Conservation (phyloP, 1,140 invertebrate genomes). For the Trinorchestia longiramus region DNA sequence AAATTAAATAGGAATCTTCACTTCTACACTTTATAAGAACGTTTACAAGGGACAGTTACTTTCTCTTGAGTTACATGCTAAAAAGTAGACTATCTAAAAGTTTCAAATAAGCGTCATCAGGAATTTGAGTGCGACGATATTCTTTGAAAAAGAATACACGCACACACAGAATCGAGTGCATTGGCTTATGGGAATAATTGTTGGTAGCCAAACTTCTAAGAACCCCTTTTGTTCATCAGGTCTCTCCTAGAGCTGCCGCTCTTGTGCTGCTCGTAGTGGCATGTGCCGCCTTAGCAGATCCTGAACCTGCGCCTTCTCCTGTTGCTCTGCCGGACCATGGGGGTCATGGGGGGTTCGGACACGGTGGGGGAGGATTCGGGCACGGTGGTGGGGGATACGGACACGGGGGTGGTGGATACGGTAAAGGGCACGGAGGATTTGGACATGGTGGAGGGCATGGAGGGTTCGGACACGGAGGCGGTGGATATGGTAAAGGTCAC, state of each 20-base stretch:
- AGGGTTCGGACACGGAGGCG: conserved; percentile 12
- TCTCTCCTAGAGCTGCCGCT: not conserved
- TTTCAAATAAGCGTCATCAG: too few relatives aligned
- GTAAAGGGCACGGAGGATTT: conserved; percentile 18
- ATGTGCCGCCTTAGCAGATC: not conserved
- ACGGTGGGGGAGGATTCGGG: not conserved
- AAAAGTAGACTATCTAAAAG: too few relatives aligned
- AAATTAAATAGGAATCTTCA: too few relatives aligned
- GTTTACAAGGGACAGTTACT: too few relatives aligned
- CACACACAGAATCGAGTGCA: too few relatives aligned
- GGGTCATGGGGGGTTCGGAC: not conserved
- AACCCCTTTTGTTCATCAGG: too few relatives aligned
- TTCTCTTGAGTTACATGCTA: too few relatives aligned
- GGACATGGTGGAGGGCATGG: not conserved
- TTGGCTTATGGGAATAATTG: too few relatives aligned
- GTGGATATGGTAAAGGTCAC: not conserved
- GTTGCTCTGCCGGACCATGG: conserved; percentile 3
- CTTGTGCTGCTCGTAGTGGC: not conserved
- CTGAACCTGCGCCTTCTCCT: not conserved
- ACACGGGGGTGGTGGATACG: not conserved
- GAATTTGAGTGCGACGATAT: too few relatives aligned
- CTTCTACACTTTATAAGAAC: too few relatives aligned
- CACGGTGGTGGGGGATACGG: conserved; percentile 14
- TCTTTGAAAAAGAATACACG: too few relatives aligned
- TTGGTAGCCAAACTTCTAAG: too few relatives aligned